Evolutionary conservation across 2,113 vertebrate genomes (phyloP).

Genomic region (Plotosus lineatus): DNA sequence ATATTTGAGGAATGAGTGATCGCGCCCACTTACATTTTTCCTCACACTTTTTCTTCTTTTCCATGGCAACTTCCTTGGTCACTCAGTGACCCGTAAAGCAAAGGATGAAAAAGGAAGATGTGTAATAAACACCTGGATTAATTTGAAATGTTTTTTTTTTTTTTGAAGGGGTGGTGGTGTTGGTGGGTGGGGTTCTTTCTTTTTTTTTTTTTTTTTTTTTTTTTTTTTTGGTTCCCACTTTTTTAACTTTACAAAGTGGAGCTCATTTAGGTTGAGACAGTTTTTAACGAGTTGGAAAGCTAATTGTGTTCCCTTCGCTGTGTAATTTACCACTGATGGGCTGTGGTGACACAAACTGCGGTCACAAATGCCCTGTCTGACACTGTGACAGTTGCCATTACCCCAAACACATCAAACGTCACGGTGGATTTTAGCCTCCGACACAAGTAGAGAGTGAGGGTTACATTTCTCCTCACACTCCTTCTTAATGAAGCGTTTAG

Average conservation of each 20-base stretch:
- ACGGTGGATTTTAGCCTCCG: slow-evolving; percentile 52
- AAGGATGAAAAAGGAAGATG: slow-evolving; percentile 60
- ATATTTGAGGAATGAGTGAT: slow-evolving; percentile 75
- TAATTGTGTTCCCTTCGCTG: slow-evolving; percentile 65
- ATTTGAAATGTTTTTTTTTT: slow-evolving; percentile 56
- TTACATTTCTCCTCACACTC: slow-evolving; percentile 40
- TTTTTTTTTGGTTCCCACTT: slow-evolving; percentile 34
- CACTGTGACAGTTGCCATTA: slow-evolving; percentile 71
- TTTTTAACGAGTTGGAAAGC: slow-evolving; percentile 67
- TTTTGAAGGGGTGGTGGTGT: too few relatives aligned
- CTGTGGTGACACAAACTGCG: slow-evolving; percentile 64
- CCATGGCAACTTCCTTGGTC: neutral
- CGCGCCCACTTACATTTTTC: slow-evolving; percentile 36
- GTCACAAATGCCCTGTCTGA: slow-evolving; percentile 70
- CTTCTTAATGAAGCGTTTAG: slow-evolving; percentile 54
- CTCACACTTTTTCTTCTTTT: neutral
- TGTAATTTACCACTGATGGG: slow-evolving; percentile 74
- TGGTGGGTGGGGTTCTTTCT: too few relatives aligned
- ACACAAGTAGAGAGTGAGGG: slow-evolving; percentile 31
- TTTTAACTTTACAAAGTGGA: slow-evolving; percentile 52
- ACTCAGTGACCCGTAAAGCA: neutral
- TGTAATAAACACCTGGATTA: slow-evolving; percentile 58
- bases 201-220: slow-evolving; percentile 60
- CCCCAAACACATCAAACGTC: slow-evolving; percentile 63
- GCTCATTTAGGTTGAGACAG: slow-evolving; percentile 50